Evolutionary conservation across 2,113 vertebrate genomes (phyloP), one percentile per base, ranked within the genome.

Genomic region (Cettia cetti): DNA sequence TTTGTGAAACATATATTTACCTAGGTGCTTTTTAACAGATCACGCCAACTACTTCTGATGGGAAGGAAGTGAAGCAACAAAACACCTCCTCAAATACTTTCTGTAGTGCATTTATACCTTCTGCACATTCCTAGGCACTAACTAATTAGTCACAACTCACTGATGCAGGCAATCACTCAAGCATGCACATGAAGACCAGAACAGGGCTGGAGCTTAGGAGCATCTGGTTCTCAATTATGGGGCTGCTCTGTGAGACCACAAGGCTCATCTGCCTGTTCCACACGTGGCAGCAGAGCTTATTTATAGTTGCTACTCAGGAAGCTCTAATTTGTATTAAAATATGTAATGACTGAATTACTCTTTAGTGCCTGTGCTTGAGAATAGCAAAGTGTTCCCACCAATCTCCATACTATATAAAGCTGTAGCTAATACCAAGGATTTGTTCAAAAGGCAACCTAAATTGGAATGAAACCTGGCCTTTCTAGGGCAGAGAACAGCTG

Each of bases 231-330:
- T 77, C 75, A 87, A 44, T 91, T 61, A 72, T 0, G 2, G 63
- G 30, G 59, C 63, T 70, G 42, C 90, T 95, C 84, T 74, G 53
- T 1, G 1, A 86, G 45, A 89, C 40, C 6, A 2, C 61, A 33
- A 10, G 0, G 5, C 53, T 84, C 84, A 52, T 82, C 86, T 91
- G 86, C 89, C 86, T 92, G 44, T 23, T 71, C 85, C 4, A 17
- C 78, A 80, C 71, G 53, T 3, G 1, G 86, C 74, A 69, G 61
- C 74, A 37, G 53, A 85, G 44, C 63, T 74, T 91, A 94, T 95
- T 92, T 95, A 91, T 92, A 95, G 93, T 11, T 85, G 59, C 66
- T 95, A 13, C 78, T 96, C 82, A 92, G 92, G 90, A 95, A 90
- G 79, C 71, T 92, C 47, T 52, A 77, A 94, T 91, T 93, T 96